Percentiles rank a stretch among this genome's conserved stretches.
These are phyloP conservation scores for Spheniscus mendiculus DNA, from an alignment of 2,113 vertebrate species.

Conservation along the genomic window DNA sequence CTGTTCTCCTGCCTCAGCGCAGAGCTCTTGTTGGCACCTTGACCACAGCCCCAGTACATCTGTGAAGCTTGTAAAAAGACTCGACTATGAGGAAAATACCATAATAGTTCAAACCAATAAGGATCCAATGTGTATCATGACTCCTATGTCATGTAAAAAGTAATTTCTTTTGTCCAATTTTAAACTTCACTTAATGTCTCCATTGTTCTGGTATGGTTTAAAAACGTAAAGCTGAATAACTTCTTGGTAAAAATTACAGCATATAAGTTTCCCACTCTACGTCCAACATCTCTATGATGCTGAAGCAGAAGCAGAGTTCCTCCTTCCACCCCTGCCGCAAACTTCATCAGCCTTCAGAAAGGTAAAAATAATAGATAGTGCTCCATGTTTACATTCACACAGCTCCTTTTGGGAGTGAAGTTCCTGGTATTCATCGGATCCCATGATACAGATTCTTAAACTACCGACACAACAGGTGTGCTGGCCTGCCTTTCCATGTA, in stretches of 20 bases:
- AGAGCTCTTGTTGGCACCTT: background rate
- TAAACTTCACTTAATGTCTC: background rate
- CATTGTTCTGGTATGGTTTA: background rate
- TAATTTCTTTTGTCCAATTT: background rate
- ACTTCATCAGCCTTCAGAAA: background rate
- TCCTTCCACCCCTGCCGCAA: background rate
- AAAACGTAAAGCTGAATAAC: background rate
- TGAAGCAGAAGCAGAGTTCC: background rate
- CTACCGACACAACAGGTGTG: background rate
- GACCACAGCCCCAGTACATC: fast-evolving
- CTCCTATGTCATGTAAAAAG: fast-evolving
- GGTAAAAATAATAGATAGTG: background rate
- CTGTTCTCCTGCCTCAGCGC: background rate
- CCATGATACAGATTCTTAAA: background rate
- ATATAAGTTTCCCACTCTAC: fast-evolving
- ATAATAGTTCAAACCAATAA: background rate
- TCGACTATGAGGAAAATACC: background rate
- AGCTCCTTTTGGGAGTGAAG: background rate
- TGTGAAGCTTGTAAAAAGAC: background rate
- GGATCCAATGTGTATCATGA: background rate
- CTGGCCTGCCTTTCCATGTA: background rate
- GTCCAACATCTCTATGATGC: background rate
- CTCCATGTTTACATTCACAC: background rate
- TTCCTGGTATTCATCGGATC: background rate
- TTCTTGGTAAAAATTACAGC: background rate